phyloP scores from a whole-genome alignment of 2,113 vertebrate species.

The Acrocephalus arundinaceus region DNA sequence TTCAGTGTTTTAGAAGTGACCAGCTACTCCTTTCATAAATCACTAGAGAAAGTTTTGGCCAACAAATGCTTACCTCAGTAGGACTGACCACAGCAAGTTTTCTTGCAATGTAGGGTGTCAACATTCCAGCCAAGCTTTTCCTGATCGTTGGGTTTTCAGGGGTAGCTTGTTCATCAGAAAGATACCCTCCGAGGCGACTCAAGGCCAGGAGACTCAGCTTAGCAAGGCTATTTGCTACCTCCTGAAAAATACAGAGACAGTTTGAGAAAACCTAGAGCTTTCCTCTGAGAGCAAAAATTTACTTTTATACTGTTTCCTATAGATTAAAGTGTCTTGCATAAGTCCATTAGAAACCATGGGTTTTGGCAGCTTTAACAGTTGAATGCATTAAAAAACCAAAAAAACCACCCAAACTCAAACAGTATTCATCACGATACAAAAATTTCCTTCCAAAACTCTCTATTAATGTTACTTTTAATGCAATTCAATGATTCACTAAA shows the following conservation, averaged over 20 bases:
- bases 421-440: not conserved
- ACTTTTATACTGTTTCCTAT: not conserved
- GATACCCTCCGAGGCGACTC: constrained; percentile 91
- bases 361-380: not conserved
- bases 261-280: not conserved
- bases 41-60: not conserved
- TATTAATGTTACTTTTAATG: not conserved
- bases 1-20: not conserved
- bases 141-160: constrained; percentile 92
- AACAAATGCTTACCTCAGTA: constrained; percentile 79
- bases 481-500: not conserved
- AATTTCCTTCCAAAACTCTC: not conserved
- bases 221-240: constrained; percentile 94
- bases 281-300: not conserved
- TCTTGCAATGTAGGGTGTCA: constrained; percentile 91
- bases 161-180: constrained; percentile 76
- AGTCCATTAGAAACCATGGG: not conserved
- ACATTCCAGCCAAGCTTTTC: constrained; percentile 93
- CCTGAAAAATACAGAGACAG: constrained; percentile 59
- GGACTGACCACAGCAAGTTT: constrained; percentile 83
- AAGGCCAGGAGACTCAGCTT: constrained; percentile 90
- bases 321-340: not conserved
- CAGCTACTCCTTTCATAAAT: not conserved
- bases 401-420: too few species aligned
- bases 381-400: not conserved